A percentile compares a stretch with the other conserved stretches of the same genome.
Conservation (phyloP, 2,888 invertebrate genomes). For the Thecocarcelia acutangulata region DNA sequence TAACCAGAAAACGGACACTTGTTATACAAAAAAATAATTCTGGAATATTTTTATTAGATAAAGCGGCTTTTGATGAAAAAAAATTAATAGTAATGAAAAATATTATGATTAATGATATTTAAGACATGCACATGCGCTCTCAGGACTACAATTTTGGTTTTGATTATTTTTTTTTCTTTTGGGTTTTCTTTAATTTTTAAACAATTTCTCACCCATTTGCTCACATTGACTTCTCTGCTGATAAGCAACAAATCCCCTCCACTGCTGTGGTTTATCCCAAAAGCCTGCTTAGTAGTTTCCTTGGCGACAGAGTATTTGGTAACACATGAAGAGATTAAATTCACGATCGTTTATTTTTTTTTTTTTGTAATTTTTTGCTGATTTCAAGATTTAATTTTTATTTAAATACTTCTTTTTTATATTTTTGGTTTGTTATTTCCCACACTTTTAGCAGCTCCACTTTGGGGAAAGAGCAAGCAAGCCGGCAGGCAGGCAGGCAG, state of each 20-base stretch:
- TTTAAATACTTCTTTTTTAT: conserved; percentile 2
- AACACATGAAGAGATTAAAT: conserved; percentile 42
- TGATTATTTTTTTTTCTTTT: not conserved
- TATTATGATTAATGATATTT: conserved; percentile 61
- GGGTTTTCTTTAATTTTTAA: conserved; percentile 4
- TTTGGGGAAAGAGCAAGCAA: not conserved
- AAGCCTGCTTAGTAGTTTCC: not conserved
- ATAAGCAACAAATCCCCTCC: conserved; percentile 54
- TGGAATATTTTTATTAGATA: conserved; percentile 13
- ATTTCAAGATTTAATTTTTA: conserved; percentile 48
- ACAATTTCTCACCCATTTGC: conserved; percentile 53
- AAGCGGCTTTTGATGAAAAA: conserved; percentile 6
- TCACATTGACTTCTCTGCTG: conserved; percentile 36
- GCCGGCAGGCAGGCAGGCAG: too few relatives aligned
- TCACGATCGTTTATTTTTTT: not conserved
- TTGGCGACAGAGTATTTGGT: conserved; percentile 35
- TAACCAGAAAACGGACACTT: conserved; percentile 28
- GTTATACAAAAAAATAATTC: not conserved
- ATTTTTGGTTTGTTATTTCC: conserved; percentile 41
- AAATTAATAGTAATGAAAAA: not conserved
- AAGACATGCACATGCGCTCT: conserved; percentile 44
- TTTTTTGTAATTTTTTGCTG: conserved; percentile 40
- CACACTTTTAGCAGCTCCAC: conserved; percentile 21
- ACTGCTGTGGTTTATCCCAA: conserved; percentile 51
- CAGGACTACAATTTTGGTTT: conserved; percentile 28